Evolutionary conservation across 2,797 vertebrate species (phyloP).

Genomic region (Hipposideros larvatus): DNA sequence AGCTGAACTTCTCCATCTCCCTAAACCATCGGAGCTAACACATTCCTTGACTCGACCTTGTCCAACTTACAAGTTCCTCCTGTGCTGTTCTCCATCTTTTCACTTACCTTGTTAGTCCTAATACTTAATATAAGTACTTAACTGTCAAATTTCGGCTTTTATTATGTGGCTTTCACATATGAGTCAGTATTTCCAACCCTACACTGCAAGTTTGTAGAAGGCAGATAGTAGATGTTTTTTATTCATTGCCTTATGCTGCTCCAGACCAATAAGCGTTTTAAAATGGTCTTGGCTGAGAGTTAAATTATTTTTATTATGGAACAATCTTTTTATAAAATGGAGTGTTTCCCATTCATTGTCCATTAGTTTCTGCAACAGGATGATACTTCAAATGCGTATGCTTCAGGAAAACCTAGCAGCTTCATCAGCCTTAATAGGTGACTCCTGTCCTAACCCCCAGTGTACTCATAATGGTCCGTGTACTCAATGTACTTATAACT

Average conservation of each 20-base stretch:
- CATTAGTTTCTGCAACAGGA: constrained; percentile 12
- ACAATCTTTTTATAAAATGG: constrained; percentile 31
- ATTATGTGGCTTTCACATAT: constrained; percentile 8
- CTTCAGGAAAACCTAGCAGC: background rate
- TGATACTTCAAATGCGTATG: background rate
- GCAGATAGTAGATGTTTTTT: constrained; percentile 20
- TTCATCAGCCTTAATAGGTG: background rate
- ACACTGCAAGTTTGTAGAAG: constrained; percentile 56
- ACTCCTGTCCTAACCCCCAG: background rate
- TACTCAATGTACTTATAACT: background rate
- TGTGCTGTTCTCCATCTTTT: background rate
- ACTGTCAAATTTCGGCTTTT: constrained; percentile 39
- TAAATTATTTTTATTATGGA: constrained; percentile 63
- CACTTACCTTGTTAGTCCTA: background rate
- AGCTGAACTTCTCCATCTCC: constrained; percentile 44
- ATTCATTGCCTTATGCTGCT: background rate
- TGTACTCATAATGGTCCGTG: background rate
- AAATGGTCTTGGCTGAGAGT: constrained; percentile 39
- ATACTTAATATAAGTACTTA: background rate
- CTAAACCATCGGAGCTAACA: constrained; percentile 13
- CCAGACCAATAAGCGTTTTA: constrained; percentile 43
- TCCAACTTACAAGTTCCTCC: background rate
- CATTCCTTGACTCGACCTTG: background rate
- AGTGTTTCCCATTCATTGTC: constrained; percentile 13
- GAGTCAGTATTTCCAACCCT: constrained; percentile 47